phyloP scores from a whole-genome alignment of 2,888 invertebrate genomes.

The Agelastica alni region DNA sequence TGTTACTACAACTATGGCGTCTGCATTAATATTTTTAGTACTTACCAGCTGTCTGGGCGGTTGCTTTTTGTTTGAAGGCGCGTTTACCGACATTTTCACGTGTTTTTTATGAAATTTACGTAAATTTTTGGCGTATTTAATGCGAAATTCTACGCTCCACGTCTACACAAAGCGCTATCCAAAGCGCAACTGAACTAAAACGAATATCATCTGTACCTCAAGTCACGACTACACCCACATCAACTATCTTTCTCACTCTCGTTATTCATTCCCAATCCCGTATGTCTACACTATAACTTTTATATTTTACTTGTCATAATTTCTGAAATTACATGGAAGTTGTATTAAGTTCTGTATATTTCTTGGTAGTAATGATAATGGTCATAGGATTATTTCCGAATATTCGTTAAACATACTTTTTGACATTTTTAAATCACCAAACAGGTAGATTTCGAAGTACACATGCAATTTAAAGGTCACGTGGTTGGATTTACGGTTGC shows the following conservation, averaged over 20 bases:
- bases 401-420: too few relatives aligned
- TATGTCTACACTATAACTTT: constrained; percentile 13
- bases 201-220: constrained; percentile 29
- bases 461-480: too few relatives aligned
- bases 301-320: constrained; percentile 23
- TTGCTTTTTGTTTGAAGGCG: constrained; percentile 64
- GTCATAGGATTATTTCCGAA: too few relatives aligned
- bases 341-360: background rate
- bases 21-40: constrained; percentile 41
- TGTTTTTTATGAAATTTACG: constrained; percentile 51
- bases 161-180: constrained; percentile 47
- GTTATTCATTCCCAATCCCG: background rate
- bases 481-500: constrained; percentile 8
- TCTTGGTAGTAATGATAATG: constrained; percentile 1
- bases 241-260: constrained; percentile 19
- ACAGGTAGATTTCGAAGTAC: too few relatives aligned
- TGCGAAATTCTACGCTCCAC: constrained; percentile 38
- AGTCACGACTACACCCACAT: constrained; percentile 19
- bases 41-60: constrained; percentile 68
- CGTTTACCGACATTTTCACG: constrained; percentile 48
- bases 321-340: constrained; percentile 17
- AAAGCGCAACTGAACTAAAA: constrained; percentile 52
- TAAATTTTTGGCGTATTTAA: constrained; percentile 44
- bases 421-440: too few relatives aligned
- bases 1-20: constrained; percentile 69